Evolutionary conservation across 30 jellyfish, hydroid and myxozoan species (phyloP), one percentile per base, ranked within the genome.

Genomic region (Turritopsis dohrnii): DNA sequence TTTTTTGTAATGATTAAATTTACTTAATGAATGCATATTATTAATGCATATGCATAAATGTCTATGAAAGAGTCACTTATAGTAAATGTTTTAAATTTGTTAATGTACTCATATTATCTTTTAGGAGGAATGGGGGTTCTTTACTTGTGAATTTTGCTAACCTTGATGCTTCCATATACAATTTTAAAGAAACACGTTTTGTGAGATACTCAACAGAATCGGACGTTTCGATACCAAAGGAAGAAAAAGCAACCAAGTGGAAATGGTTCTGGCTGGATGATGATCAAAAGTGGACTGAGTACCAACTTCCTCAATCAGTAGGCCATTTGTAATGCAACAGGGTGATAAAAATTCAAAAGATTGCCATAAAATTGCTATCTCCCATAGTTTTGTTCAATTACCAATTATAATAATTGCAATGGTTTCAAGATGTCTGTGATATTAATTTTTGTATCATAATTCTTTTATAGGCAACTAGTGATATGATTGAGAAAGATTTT

Each of bases 251-350:
- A 74, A 74, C 83, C 26, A 29, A 22, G 60, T 74, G 83, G 83
- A 74, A 74, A 74, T 74, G 83, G 83, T 74, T 16, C n/a, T 74
- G 83, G 83, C 23, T 74, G 53, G 83, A 74, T 74, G 83, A 74
- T 1, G 9, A 69, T 69, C 16, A 1, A 69, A n/a, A n/a, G 30
- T 69, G 77, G 77, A 23, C 9, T n/a, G 77, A 69, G 77, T 69
- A 69, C 77, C 77, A 0, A 69, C 16, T n/a, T 69, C 22, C 28
- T 23, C 31, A 27, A 69, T 69, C 77, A 21, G 77, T 69, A 69
- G 19, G 77, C 77, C 28, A 41, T 41, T 3, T 3, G 5, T 41
- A 41, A 41, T 41, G 60, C 9, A 41, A 41, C 13, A 41, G 60
- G 13, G 60, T 13, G 13, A 41, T 41, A 41, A 41, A 41, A 41